Conservation (phyloP, 2,888 invertebrate species). For the Leucophenga maculata region DNA sequence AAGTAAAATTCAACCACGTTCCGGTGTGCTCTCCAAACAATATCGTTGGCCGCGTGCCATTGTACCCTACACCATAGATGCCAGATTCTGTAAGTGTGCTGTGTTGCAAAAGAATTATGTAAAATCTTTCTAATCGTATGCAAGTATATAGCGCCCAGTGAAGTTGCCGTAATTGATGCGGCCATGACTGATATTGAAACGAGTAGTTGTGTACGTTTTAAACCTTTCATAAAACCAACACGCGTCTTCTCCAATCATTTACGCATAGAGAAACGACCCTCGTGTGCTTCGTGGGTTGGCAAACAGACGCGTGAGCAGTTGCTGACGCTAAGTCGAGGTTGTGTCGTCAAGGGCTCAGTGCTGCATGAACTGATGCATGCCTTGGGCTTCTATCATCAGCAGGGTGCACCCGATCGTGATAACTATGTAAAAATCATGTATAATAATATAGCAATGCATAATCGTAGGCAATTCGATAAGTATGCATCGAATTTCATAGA, state of each 20-base stretch:
- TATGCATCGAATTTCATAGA: slow-evolving; percentile 72
- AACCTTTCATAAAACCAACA: slow-evolving; percentile 54
- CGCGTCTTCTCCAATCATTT: slow-evolving; percentile 67
- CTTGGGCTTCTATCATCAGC: slow-evolving; percentile 83
- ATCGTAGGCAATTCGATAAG: slow-evolving; percentile 80
- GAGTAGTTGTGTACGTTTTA: slow-evolving; percentile 80
- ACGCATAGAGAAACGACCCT: slow-evolving; percentile 58
- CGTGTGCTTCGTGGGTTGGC: slow-evolving; percentile 86
- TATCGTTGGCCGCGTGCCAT: slow-evolving; percentile 78
- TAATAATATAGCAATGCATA: slow-evolving; percentile 71
- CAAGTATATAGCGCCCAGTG: not conserved
- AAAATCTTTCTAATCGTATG: not conserved
- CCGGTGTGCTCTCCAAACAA: not conserved
- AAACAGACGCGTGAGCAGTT: slow-evolving; percentile 75
- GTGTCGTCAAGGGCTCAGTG: slow-evolving; percentile 78
- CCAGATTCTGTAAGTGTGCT: slow-evolving; percentile 67
- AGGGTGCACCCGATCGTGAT: slow-evolving; percentile 82
- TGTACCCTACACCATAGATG: slow-evolving; percentile 79
- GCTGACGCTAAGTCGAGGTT: slow-evolving; percentile 81
- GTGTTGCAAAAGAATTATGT: not conserved
- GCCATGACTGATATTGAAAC: slow-evolving; percentile 76
- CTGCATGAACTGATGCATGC: slow-evolving; percentile 84
- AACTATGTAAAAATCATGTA: slow-evolving; percentile 78
- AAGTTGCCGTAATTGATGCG: slow-evolving; percentile 63
- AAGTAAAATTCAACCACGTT: not conserved